These are phyloP conservation scores for Ephialtes manifestator DNA, from an alignment of 2,888 invertebrate genomes.

Conservation along the genomic window DNA sequence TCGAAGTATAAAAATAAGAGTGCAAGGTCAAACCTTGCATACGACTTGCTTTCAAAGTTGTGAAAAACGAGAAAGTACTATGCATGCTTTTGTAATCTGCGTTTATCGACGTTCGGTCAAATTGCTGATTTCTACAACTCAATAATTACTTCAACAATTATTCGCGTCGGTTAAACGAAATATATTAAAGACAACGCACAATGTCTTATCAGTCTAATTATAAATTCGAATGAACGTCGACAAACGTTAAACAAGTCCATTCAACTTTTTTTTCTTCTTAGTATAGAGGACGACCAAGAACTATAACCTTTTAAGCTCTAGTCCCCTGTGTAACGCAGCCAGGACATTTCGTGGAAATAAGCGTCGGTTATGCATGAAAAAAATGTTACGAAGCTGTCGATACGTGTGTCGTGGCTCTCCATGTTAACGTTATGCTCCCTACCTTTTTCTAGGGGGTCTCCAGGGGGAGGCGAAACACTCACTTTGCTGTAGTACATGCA, in stretches of 20 bases:
- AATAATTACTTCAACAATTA: too few species aligned
- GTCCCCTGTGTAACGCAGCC: not conserved
- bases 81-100: too few species aligned
- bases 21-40: too few species aligned
- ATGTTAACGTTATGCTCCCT: slow-evolving; percentile 16
- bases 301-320: not conserved
- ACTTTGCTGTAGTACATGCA: slow-evolving; percentile 8
- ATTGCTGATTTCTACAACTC: too few species aligned
- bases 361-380: not conserved
- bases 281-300: not conserved
- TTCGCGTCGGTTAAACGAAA: too few species aligned
- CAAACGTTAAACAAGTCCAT: not conserved
- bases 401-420: slow-evolving; percentile 38
- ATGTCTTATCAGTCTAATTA: too few species aligned
- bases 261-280: not conserved
- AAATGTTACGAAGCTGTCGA: slow-evolving; percentile 35
- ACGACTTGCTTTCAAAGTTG: too few species aligned
- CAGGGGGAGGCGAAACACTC: slow-evolving; percentile 32
- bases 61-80: too few species aligned
- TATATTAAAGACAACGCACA: too few species aligned
- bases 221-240: too few species aligned
- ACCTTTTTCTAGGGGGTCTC: slow-evolving; percentile 17
- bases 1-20: too few species aligned
- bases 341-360: slow-evolving; percentile 31
- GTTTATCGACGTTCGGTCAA: too few species aligned